Evolutionary conservation across 2,797 vertebrate species (phyloP), one percentile per base, ranked within the genome.

Genomic region (Lepidocolaptes lacrymiger): DNA sequence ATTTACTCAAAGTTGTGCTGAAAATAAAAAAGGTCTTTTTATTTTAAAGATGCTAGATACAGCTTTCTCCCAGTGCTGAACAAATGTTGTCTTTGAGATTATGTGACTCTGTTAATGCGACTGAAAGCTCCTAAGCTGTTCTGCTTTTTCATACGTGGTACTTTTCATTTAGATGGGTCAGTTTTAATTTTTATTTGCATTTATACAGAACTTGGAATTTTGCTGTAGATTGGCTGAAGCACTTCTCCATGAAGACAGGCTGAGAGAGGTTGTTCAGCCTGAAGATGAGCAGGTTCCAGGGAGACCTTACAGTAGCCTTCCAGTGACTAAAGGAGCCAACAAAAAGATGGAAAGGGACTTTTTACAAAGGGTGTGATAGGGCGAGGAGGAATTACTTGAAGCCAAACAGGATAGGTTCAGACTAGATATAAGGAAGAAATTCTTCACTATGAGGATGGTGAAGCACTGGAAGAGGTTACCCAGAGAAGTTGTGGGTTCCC

Each of bases 11-110:
- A 34, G 16, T 77, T 79, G 81, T 80, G 71, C 34, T 95, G 69
- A 88, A 96, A 93, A 94, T 77, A 51, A 91, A 69, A 95, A 93
- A 55, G 49, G 8, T 27, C 21, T 77, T 96, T 90, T 77, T 94
- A 83, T 69, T 94, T 91, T 95, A 79, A 93, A 86, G 72, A 59
- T 86, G 78, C 71, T 88, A 80, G 64, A 68, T 71, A 63, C 17
- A 77, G 46, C 54, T 85, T 93, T 86, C 46, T 89, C 21, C n/a
- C 21, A 30, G 23, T 48, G 46, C 59, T 91, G 85, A 72, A 55
- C 39, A 91, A 90, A 83, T 3, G 5, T 88, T 89, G 34, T 66
- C 23, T 78, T 77, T 58, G 76, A 77, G 74, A 49, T 3, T 37
- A 12, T 76, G 12, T 0, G 0, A 11, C 34, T 84, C 16, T 79